Conservation (phyloP, 2,797 vertebrate species). For the Ctenosaura bakeri region DNA sequence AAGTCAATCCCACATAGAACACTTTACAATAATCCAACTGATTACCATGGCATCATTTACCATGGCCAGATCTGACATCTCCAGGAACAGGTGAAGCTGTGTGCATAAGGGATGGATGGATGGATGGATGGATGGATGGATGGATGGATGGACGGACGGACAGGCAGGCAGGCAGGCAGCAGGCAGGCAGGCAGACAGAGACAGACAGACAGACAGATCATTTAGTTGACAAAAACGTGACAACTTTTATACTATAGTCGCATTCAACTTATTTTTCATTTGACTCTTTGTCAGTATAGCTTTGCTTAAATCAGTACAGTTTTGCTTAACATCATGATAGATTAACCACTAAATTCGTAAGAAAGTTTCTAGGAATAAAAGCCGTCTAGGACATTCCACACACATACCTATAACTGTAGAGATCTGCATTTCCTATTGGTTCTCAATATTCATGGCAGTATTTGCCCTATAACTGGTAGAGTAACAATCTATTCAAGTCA, state of each 20-base stretch:
- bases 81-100: too few relatives aligned
- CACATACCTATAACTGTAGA: background rate
- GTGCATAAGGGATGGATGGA: too few relatives aligned
- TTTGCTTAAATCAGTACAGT: background rate
- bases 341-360: background rate
- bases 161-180: too few relatives aligned
- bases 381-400: background rate
- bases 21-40: too few relatives aligned
- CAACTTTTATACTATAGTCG: background rate
- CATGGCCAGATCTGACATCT: too few relatives aligned
- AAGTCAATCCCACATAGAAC: too few relatives aligned
- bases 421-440: background rate
- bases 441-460: background rate
- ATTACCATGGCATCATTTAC: too few relatives aligned
- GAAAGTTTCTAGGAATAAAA: background rate
- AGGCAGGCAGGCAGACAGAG: too few relatives aligned
- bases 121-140: too few relatives aligned
- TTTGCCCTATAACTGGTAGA: background rate
- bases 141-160: too few relatives aligned
- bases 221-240: background rate
- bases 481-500: background rate
- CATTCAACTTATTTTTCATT: slow-evolving; percentile 8
- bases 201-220: too few relatives aligned
- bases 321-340: background rate
- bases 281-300: background rate